A percentile compares a stretch with the other conserved stretches of the same genome.
phyloP scores from a whole-genome alignment of 2,113 vertebrate species.

The Lophura nycthemera region DNA sequence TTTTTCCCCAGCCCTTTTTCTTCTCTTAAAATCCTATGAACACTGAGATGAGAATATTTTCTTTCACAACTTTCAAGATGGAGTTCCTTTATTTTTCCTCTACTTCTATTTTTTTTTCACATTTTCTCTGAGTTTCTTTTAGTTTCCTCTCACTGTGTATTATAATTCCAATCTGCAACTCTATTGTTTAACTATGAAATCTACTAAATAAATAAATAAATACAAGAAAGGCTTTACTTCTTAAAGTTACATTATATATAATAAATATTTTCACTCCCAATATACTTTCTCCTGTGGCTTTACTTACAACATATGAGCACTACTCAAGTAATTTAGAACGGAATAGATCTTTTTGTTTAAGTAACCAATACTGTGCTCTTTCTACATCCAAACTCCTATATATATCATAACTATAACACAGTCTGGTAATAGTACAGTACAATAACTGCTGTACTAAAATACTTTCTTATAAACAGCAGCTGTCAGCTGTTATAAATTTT shows the following conservation, averaged over 20 bases:
- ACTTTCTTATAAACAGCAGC: not conserved
- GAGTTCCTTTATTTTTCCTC: not conserved
- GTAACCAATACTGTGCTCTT: not conserved
- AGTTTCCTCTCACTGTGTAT: not conserved
- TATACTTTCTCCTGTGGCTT: not conserved
- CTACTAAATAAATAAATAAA: not conserved
- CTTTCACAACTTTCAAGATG: not conserved
- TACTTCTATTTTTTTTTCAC: not conserved
- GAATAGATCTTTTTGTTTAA: not conserved
- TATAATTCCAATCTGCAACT: not conserved
- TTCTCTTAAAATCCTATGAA: not conserved
- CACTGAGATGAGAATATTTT: not conserved
- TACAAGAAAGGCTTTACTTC: not conserved
- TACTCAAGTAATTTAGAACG: not conserved
- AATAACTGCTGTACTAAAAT: not conserved
- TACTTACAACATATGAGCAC: not conserved
- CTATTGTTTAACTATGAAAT: not conserved
- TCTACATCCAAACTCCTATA: not conserved
- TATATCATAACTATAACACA: not conserved
- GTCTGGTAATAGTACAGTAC: not conserved
- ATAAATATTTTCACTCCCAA: not conserved
- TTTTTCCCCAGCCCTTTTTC: not conserved
- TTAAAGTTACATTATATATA: not conserved
- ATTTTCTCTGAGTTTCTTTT: not conserved
- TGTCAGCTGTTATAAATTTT: slow-evolving; percentile 41